These are phyloP conservation scores for Hemicrepidius hirtus DNA, from an alignment of 2,888 invertebrate genomes.

Conservation along the genomic window DNA sequence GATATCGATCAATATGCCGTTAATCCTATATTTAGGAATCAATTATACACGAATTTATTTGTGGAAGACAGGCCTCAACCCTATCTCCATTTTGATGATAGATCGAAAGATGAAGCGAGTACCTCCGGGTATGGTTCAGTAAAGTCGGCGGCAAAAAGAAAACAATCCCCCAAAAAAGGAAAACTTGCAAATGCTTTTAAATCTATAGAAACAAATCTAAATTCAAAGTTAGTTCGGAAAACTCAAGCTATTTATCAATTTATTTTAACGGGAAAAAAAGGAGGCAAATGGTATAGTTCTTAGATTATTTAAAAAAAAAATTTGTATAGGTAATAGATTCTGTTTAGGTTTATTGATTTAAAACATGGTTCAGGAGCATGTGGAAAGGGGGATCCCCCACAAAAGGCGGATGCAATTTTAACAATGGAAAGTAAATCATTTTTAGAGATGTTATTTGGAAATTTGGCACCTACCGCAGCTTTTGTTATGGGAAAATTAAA, in stretches of 20 bases:
- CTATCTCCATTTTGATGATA: no score
- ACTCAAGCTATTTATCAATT: constrained; percentile 92
- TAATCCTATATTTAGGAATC: constrained; percentile 80
- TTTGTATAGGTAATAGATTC: no score
- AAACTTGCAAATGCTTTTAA: constrained; percentile 82
- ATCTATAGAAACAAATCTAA: constrained; percentile 81
- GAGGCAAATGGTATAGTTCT: constrained; percentile 71
- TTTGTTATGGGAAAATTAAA: constrained; percentile 98
- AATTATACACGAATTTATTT: constrained; percentile 92
- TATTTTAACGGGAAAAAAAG: constrained; percentile 85
- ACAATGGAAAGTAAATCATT: constrained; percentile 88
- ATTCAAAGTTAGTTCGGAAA: constrained; percentile 86
- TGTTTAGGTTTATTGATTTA: constrained; percentile 91
- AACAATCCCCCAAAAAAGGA: no score
- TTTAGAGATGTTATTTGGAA: constrained; percentile 88
- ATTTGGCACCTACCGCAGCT: constrained; percentile 92
- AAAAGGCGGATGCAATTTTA: constrained; percentile 86
- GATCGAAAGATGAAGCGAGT: no score
- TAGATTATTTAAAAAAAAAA: no score
- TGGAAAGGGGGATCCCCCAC: constrained; percentile 84
- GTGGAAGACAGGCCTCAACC: constrained; percentile 76
- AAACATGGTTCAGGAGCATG: constrained; percentile 89
- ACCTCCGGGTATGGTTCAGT: no score
- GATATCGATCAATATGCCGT: constrained; percentile 91
- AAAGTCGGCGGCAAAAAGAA: no score